Evolutionary conservation across 2,888 invertebrate species (phyloP).

Genomic region (Coremacera marginata): DNA sequence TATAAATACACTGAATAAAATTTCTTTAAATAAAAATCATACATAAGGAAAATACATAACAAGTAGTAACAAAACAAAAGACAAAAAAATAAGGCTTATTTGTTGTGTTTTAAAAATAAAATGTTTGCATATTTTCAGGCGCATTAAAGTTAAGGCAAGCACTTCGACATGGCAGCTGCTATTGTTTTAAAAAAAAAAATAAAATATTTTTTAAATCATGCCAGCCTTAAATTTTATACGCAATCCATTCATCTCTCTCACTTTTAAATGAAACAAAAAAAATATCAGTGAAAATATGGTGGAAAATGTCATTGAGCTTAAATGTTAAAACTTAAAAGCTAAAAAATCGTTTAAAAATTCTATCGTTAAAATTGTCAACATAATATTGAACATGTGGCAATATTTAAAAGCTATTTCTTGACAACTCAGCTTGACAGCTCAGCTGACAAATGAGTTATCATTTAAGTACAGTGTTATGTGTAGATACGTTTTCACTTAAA

Average conservation of each 20-base stretch:
- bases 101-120: conserved; percentile 4
- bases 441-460: background rate
- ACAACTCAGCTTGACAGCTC: conserved; percentile 1
- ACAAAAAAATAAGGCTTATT: background rate
- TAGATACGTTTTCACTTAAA: background rate
- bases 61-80: background rate
- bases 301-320: conserved; percentile 4
- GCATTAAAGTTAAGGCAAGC: conserved; percentile 17
- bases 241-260: conserved; percentile 66
- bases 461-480: background rate
- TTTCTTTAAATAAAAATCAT: background rate
- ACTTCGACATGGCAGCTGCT: conserved; percentile 33
- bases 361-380: conserved; percentile 10
- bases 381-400: background rate
- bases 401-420: background rate
- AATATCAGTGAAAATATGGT: conserved; percentile 1
- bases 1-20: background rate
- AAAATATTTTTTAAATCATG: background rate
- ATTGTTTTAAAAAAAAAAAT: background rate
- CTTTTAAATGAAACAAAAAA: conserved; percentile 40
- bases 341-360: conserved; percentile 1
- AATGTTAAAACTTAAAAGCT: background rate
- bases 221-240: conserved; percentile 58
- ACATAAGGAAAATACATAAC: background rate
- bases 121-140: conserved; percentile 24